Conservation (phyloP, 2,113 vertebrate species). For the Delphinus delphis region DNA sequence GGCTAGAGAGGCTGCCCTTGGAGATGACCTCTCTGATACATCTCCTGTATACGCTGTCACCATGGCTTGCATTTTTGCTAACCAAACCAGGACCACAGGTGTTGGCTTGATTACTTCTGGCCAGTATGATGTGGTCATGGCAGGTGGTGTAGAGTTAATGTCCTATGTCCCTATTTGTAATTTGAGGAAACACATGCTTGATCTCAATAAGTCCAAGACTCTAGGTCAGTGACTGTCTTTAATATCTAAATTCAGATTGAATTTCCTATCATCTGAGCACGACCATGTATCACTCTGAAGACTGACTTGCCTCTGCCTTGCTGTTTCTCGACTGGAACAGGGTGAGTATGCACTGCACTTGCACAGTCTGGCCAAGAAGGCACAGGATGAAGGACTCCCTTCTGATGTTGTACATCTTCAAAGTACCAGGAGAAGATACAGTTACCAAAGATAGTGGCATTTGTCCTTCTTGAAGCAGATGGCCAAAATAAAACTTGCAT, state of each 20-base stretch:
- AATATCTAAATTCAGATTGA: slow-evolving; percentile 87
- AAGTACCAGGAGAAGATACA: slow-evolving; percentile 90
- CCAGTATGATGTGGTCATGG: slow-evolving; percentile 89
- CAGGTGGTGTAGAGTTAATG: slow-evolving; percentile 91
- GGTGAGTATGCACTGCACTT: slow-evolving; percentile 91
- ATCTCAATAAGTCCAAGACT: slow-evolving; percentile 90
- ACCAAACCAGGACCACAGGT: slow-evolving; percentile 92
- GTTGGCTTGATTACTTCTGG: slow-evolving; percentile 90
- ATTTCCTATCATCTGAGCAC: slow-evolving; percentile 89
- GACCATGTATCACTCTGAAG: slow-evolving; percentile 91
- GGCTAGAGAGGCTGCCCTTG: slow-evolving; percentile 92
- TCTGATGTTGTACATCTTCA: slow-evolving; percentile 87
- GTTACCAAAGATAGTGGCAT: slow-evolving; percentile 91
- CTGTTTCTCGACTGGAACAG: slow-evolving; percentile 87
- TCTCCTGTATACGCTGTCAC: slow-evolving; percentile 92
- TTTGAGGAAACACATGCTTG: slow-evolving; percentile 91
- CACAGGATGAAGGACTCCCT: slow-evolving; percentile 88
- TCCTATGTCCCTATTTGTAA: slow-evolving; percentile 92
- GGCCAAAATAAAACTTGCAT: slow-evolving; percentile 90
- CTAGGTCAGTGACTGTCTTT: slow-evolving; percentile 88
- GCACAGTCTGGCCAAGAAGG: slow-evolving; percentile 88
- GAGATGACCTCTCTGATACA: slow-evolving; percentile 92
- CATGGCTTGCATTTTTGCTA: slow-evolving; percentile 95
- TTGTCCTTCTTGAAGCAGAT: slow-evolving; percentile 90
- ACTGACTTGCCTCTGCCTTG: slow-evolving; percentile 90